Conservation (phyloP, 2,797 vertebrate species). For the Pelochelys cantorii region DNA sequence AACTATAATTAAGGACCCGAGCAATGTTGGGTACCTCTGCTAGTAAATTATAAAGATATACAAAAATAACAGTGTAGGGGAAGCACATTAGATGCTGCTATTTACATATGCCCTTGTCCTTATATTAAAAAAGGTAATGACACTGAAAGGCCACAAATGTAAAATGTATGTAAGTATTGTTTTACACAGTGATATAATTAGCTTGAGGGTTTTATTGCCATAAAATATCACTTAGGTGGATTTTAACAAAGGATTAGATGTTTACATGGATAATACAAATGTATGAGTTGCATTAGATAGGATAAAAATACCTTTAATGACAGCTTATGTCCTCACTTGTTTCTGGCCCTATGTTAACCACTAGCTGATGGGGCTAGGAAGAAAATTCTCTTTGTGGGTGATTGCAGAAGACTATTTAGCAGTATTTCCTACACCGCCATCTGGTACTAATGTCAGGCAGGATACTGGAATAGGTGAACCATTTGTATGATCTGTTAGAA, state of each 20-base stretch:
- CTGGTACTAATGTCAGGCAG: conserved; percentile 65
- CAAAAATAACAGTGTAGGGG: not conserved
- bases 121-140: too few relatives aligned
- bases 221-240: conserved; percentile 3
- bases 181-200: not conserved
- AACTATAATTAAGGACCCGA: too few relatives aligned
- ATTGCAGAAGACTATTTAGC: conserved; percentile 45
- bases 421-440: conserved; percentile 69
- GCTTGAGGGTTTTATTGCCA: conserved; percentile 23
- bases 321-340: not conserved
- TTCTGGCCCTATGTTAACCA: not conserved
- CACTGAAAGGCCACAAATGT: not conserved
- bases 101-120: too few relatives aligned
- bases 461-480: conserved; percentile 23
- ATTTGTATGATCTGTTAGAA: conserved; percentile 49
- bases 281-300: not conserved
- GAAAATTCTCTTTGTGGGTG: not conserved
- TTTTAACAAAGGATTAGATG: not conserved
- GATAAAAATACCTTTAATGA: not conserved
- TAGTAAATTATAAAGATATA: not conserved
- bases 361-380: not conserved
- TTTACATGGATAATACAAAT: not conserved
- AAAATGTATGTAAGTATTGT: not conserved
- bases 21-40: too few relatives aligned
- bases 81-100: not conserved